These are phyloP conservation scores for Lasius fuliginosus DNA, from an alignment of 2,888 invertebrate genomes.

Conservation along the genomic window DNA sequence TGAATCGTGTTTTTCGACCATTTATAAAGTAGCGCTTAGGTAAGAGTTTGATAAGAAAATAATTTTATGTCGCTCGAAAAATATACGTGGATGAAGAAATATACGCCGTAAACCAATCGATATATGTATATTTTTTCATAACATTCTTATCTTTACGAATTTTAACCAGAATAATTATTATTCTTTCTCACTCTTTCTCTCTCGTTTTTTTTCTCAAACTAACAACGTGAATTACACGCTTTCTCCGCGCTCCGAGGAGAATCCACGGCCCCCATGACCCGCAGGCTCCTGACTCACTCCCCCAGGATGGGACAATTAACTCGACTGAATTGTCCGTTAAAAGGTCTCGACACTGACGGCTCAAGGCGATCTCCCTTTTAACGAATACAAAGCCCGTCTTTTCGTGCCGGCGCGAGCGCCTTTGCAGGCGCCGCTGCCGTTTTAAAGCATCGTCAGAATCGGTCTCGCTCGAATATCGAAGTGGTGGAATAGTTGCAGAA, in stretches of 20 bases:
- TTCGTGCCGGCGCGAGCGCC: neutral
- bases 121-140: neutral
- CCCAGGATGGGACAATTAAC: slow-evolving; percentile 82
- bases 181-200: neutral
- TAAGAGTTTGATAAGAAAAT: neutral
- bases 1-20: neutral
- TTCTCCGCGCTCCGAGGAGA: slow-evolving; percentile 58
- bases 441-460: slow-evolving; percentile 27
- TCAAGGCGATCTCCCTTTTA: slow-evolving; percentile 61
- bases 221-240: slow-evolving; percentile 64
- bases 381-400: slow-evolving; percentile 45
- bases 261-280: slow-evolving; percentile 68
- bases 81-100: neutral
- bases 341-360: slow-evolving; percentile 77
- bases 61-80: neutral
- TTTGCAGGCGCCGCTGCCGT: neutral
- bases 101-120: neutral
- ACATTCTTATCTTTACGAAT: neutral
- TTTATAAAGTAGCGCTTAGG: neutral
- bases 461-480: slow-evolving; percentile 39
- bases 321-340: slow-evolving; percentile 78
- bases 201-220: slow-evolving; percentile 6
- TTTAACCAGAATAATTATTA: slow-evolving; percentile 34
- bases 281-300: slow-evolving; percentile 76
- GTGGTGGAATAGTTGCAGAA: slow-evolving; percentile 36